These are phyloP conservation scores for Mesaphorura yosii DNA, from an alignment of 1,140 invertebrate genomes.

Conservation along the genomic window DNA sequence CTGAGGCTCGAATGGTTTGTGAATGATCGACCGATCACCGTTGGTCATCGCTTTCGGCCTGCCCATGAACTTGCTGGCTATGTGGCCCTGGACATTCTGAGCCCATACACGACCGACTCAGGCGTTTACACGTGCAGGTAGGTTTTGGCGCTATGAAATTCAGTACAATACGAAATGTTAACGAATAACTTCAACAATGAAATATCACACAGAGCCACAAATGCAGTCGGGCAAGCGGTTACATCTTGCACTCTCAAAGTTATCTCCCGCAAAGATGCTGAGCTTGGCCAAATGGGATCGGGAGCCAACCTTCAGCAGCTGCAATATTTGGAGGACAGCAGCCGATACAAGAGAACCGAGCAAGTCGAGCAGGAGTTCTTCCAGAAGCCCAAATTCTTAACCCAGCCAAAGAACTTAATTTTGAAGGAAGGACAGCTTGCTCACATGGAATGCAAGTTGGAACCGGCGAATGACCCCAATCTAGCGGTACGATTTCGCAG, in stretches of 20 bases:
- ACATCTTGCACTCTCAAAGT: conserved; percentile 78
- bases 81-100: conserved; percentile 86
- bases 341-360: conserved; percentile 68
- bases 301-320: conserved; percentile 78
- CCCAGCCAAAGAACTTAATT: conserved; percentile 65
- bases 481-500: too few species aligned
- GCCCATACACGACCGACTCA: conserved; percentile 91
- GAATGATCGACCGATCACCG: conserved; percentile 52
- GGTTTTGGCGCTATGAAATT: too few species aligned
- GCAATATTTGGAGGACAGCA: conserved; percentile 77
- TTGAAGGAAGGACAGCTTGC: conserved; percentile 82
- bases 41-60: conserved; percentile 84
- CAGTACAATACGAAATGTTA: too few species aligned
- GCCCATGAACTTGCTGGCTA: conserved; percentile 93
- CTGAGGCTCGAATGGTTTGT: conserved; percentile 97
- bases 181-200: too few species aligned
- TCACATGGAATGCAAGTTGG: conserved; percentile 94
- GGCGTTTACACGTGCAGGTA: conserved; percentile 88
- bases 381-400: conserved; percentile 69
- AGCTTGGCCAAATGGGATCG: conserved; percentile 38
- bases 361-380: conserved; percentile 58
- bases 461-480: conserved; percentile 89
- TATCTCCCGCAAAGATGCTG: conserved; percentile 38
- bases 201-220: too few species aligned
- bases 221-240: conserved; percentile 85